phyloP scores from a whole-genome alignment of 2,888 invertebrate species.

The Lepetodrilus schrolli region DNA sequence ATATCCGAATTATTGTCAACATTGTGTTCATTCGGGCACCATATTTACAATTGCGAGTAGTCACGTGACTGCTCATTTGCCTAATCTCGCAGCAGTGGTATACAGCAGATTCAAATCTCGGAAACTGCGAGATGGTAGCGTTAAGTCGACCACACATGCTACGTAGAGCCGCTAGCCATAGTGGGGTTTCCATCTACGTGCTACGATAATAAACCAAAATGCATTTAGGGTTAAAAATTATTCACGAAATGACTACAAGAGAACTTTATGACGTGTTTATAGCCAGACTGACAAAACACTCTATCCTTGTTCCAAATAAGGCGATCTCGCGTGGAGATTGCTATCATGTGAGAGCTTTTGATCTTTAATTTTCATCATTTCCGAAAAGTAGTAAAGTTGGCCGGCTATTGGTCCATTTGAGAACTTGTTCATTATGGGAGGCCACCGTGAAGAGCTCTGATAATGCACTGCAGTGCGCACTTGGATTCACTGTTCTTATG shows the following conservation, averaged over 20 bases:
- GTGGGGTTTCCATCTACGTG: not conserved
- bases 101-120: too few relatives aligned
- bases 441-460: not conserved
- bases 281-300: constrained; percentile 15
- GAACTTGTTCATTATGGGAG: not conserved
- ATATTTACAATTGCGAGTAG: constrained; percentile 7
- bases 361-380: constrained; percentile 23
- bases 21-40: not conserved
- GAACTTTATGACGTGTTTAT: constrained; percentile 21
- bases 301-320: not conserved
- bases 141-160: not conserved
- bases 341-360: constrained; percentile 13
- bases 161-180: not conserved
- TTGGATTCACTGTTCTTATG: too few relatives aligned
- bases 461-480: not conserved
- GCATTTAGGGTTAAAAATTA: not conserved
- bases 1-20: not conserved
- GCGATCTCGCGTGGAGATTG: not conserved
- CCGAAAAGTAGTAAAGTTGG: not conserved
- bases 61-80: not conserved
- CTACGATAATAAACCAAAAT: constrained; percentile 7
- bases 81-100: not conserved
- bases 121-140: not conserved
- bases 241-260: constrained; percentile 9
- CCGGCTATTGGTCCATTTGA: not conserved